phyloP scores from a whole-genome alignment of 2,113 vertebrate genomes.

The Oreocharis arfaki region DNA sequence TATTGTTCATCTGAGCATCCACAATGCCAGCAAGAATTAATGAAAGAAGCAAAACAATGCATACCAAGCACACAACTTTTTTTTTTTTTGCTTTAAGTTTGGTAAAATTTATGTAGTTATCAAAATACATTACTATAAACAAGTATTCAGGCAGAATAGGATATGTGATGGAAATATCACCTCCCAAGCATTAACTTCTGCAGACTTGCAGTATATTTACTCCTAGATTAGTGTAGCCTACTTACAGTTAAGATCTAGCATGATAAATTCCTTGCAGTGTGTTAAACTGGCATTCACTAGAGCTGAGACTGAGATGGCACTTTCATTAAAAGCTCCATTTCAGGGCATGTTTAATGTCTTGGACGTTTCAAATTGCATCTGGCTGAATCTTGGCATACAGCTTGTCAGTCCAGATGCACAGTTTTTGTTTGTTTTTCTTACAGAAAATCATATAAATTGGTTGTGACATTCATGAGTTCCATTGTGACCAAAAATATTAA shows the following conservation, averaged over 20 bases:
- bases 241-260: not conserved
- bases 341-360: constrained; percentile 40
- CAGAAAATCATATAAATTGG: not conserved
- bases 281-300: not conserved
- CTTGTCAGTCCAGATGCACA: constrained; percentile 62
- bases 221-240: not conserved
- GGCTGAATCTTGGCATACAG: constrained; percentile 67
- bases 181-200: not conserved
- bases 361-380: constrained; percentile 62
- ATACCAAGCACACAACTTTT: constrained; percentile 76
- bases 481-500: constrained; percentile 31
- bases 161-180: not conserved
- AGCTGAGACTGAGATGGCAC: not conserved
- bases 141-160: not conserved
- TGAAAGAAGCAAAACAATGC: constrained; percentile 96
- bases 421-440: constrained; percentile 13
- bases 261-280: not conserved
- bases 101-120: constrained; percentile 33
- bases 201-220: not conserved
- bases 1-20: constrained; percentile 94
- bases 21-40: constrained; percentile 94
- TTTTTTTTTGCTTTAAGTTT: constrained; percentile 57
- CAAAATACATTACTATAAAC: not conserved
- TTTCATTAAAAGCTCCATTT: constrained; percentile 23
- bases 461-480: not conserved